phyloP scores from a whole-genome alignment of 1,140 invertebrate species.

The Drosophila neocordata region DNA sequence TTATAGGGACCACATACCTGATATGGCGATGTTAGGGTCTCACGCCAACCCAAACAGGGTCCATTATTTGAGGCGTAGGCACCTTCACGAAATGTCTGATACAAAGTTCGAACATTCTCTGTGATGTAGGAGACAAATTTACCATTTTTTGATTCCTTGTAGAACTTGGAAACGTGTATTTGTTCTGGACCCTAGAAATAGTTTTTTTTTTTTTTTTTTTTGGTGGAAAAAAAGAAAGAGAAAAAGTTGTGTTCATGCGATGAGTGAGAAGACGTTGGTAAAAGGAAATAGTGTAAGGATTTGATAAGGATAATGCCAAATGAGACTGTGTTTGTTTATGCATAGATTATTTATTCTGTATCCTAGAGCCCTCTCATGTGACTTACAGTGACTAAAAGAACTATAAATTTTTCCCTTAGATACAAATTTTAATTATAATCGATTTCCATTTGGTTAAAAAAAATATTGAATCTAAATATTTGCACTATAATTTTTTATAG shows the following conservation, averaged over 20 bases:
- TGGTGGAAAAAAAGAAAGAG: constrained; percentile 25
- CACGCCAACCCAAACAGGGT: constrained; percentile 95
- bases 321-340: no score
- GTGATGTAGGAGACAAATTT: constrained; percentile 93
- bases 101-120: constrained; percentile 94
- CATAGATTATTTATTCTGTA: no score
- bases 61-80: constrained; percentile 97
- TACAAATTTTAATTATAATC: no score
- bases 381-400: no score
- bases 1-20: constrained; percentile 46
- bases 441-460: no score
- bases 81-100: constrained; percentile 95
- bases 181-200: constrained; percentile 92
- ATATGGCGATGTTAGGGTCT: constrained; percentile 86
- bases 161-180: constrained; percentile 94
- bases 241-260: constrained; percentile 65
- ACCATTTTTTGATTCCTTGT: constrained; percentile 95
- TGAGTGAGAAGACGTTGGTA: constrained; percentile 54
- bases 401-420: no score
- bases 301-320: neutral
- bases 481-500: neutral
- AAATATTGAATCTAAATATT: neutral
- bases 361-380: no score
- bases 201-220: constrained; percentile 12
- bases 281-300: constrained; percentile 2